phyloP scores from a whole-genome alignment of 1,140 invertebrate genomes.

The Ceratosolen fusciceps region DNA sequence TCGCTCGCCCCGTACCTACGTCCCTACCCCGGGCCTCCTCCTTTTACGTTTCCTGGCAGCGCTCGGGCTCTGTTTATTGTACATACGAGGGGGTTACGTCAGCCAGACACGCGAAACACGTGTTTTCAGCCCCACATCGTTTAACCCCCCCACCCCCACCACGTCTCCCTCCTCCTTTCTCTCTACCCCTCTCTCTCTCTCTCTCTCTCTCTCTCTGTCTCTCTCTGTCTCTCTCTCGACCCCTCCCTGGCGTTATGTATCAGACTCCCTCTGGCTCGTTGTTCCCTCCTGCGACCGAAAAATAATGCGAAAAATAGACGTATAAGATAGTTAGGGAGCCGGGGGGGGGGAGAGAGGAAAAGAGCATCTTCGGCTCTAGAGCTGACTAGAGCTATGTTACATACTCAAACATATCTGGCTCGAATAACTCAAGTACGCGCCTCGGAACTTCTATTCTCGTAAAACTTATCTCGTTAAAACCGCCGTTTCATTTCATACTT shows the following conservation, averaged over 20 bases:
- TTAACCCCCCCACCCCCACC: too few relatives aligned
- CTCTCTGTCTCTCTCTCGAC: background rate
- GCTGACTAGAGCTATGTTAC: background rate
- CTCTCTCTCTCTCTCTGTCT: background rate
- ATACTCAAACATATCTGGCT: background rate
- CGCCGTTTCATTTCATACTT: too few relatives aligned
- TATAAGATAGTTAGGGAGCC: too few relatives aligned
- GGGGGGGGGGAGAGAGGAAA: too few relatives aligned
- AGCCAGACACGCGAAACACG: constrained; percentile 18
- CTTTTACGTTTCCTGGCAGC: background rate
- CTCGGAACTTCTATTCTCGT: too few relatives aligned
- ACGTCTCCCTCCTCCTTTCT: background rate
- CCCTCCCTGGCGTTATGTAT: too few relatives aligned
- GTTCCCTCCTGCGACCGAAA: too few relatives aligned
- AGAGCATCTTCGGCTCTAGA: background rate
- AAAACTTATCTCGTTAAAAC: too few relatives aligned
- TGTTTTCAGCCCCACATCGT: constrained; percentile 22
- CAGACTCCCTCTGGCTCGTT: background rate
- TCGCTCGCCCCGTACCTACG: too few relatives aligned
- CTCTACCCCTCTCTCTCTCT: background rate
- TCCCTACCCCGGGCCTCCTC: too few relatives aligned
- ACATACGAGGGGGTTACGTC: constrained; percentile 14
- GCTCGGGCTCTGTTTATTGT: background rate
- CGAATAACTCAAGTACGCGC: background rate
- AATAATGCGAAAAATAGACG: background rate